These are phyloP conservation scores for Caenorhabditis sp. DNA, from an alignment of 2,888 invertebrate genomes.

Conservation along the genomic window DNA sequence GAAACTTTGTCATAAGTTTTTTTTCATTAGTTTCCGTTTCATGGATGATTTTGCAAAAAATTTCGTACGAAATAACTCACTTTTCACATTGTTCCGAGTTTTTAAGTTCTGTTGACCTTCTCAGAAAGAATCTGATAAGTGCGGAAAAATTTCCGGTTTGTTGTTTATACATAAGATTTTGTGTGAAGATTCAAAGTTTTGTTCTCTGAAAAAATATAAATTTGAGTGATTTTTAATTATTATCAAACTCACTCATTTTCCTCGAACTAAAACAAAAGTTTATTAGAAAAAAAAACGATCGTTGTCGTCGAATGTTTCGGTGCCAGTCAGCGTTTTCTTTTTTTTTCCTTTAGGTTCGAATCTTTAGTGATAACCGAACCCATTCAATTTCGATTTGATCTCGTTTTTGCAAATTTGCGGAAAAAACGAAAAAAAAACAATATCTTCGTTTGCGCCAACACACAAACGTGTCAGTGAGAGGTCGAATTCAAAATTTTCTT, in stretches of 20 bases:
- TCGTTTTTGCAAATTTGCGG: slow-evolving; percentile 1
- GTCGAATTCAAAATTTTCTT: no score
- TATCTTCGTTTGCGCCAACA: background rate
- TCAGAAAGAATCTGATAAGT: slow-evolving; percentile 84
- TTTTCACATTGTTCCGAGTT: slow-evolving; percentile 87
- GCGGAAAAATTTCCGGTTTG: slow-evolving; percentile 89
- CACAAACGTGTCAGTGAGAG: background rate
- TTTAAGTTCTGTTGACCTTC: slow-evolving; percentile 83
- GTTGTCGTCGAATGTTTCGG: slow-evolving; percentile 82
- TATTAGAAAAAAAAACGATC: slow-evolving; percentile 95
- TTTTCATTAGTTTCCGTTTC: slow-evolving; percentile 78
- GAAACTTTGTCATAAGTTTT: slow-evolving; percentile 75
- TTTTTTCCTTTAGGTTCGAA: slow-evolving; percentile 53
- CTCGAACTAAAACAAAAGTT: slow-evolving; percentile 80
- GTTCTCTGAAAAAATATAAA: slow-evolving; percentile 37
- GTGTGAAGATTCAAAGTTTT: slow-evolving; percentile 80
- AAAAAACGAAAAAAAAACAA: slow-evolving; percentile 7
- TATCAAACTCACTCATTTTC: slow-evolving; percentile 60
- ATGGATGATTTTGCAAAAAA: slow-evolving; percentile 91
- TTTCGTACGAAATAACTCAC: slow-evolving; percentile 93
- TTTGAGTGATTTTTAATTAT: no score
- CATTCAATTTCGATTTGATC: slow-evolving; percentile 18
- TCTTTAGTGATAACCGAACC: slow-evolving; percentile 50
- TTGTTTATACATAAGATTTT: slow-evolving; percentile 79
- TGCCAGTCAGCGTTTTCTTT: slow-evolving; percentile 64